A percentile compares a stretch with the other conserved stretches of the same genome.
phyloP scores from a whole-genome alignment of 1,140 invertebrate species.

The Nephila pilipes region DNA sequence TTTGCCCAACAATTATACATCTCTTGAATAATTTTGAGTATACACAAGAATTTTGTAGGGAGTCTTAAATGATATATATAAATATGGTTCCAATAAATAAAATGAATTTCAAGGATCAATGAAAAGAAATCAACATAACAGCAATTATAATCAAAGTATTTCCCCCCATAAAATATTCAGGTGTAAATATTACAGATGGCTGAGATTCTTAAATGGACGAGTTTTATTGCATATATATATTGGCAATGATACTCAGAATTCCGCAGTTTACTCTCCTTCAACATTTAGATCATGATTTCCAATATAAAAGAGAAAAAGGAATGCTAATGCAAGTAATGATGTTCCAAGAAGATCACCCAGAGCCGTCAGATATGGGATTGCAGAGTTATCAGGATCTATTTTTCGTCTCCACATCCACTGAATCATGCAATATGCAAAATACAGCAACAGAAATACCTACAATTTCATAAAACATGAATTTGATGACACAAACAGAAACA shows the following conservation, averaged over 20 bases:
- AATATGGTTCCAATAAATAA: neutral
- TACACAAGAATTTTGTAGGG: neutral
- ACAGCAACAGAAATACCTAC: conserved; percentile 82
- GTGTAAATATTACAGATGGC: conserved; percentile 74
- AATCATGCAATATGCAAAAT: conserved; percentile 83
- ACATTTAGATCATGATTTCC: conserved; percentile 56
- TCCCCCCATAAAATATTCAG: neutral
- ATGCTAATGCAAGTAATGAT: conserved; percentile 91
- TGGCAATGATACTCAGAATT: too few species aligned
- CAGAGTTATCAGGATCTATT: conserved; percentile 83
- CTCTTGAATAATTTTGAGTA: neutral
- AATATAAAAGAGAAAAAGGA: conserved; percentile 81
- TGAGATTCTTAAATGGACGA: conserved; percentile 61
- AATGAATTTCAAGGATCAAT: neutral
- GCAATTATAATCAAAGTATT: neutral
- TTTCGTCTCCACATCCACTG: conserved; percentile 82
- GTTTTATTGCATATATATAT: conserved; percentile 43
- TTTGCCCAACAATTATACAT: neutral
- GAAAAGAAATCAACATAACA: neutral
- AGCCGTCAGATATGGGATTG: conserved; percentile 94
- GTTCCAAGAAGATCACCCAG: conserved; percentile 96
- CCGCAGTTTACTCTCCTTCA: neutral
- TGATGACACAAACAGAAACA: too few species aligned
- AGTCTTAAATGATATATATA: neutral
- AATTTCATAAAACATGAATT: neutral